These are phyloP conservation scores for Papilio machaon DNA, from an alignment of 1,140 invertebrate genomes.

Conservation along the genomic window DNA sequence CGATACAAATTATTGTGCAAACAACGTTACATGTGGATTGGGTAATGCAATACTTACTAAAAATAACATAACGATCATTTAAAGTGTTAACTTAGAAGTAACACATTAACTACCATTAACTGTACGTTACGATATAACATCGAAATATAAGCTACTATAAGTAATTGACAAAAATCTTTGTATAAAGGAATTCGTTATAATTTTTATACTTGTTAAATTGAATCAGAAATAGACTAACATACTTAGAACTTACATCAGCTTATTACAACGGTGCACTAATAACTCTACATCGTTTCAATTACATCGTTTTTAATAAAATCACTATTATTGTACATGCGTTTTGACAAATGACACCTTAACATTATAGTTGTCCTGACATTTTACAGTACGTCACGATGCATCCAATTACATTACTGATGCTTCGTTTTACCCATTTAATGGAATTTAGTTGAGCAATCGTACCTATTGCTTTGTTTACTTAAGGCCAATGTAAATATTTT, in stretches of 20 bases:
- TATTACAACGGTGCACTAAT: too few species aligned
- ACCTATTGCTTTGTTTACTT: constrained; percentile 1
- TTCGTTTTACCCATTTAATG: not conserved
- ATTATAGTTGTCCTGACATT: not conserved
- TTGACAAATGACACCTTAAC: too few species aligned
- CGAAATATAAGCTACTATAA: not conserved
- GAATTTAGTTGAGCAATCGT: constrained; percentile 1
- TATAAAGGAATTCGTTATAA: not conserved
- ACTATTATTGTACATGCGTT: too few species aligned
- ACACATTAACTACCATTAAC: not conserved
- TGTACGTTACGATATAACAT: not conserved
- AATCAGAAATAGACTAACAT: too few species aligned
- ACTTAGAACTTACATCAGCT: too few species aligned
- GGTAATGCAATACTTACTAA: constrained; percentile 1
- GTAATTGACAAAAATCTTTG: not conserved
- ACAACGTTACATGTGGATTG: constrained; percentile 23
- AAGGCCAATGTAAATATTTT: constrained; percentile 4
- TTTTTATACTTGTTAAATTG: not conserved
- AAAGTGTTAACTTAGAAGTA: not conserved
- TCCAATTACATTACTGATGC: not conserved
- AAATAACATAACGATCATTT: not conserved
- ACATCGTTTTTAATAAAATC: too few species aligned
- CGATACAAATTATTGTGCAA: constrained; percentile 36
- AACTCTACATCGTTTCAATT: too few species aligned
- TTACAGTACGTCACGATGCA: not conserved